These are phyloP conservation scores for Acanthoscelides obtectus DNA, from an alignment of 2,888 invertebrate species.

Conservation along the genomic window DNA sequence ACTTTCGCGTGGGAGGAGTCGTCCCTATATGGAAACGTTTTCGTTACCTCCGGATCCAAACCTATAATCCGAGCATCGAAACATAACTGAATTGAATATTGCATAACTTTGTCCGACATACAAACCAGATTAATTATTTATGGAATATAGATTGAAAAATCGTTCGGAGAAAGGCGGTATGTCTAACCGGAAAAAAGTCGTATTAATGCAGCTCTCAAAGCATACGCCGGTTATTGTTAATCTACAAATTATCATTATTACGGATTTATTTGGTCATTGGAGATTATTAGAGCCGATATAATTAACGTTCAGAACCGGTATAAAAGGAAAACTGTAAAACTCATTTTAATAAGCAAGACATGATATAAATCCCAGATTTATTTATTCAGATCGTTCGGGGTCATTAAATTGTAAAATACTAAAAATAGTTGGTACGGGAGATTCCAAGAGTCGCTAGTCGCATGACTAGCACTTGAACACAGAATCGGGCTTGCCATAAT, in stretches of 20 bases:
- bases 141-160: slow-evolving; percentile 33
- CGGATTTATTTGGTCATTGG: background rate
- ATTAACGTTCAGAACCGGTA: background rate
- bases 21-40: background rate
- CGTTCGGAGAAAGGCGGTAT: slow-evolving; percentile 19
- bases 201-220: background rate
- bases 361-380: background rate
- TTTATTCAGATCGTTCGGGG: background rate
- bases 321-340: background rate
- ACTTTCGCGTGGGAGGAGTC: background rate
- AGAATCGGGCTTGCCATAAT: background rate
- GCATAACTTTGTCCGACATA: background rate
- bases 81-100: background rate
- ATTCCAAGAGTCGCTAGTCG: background rate
- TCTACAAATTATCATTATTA: background rate
- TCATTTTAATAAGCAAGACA: background rate
- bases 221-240: background rate
- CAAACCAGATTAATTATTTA: slow-evolving; percentile 19
- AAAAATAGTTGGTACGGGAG: background rate
- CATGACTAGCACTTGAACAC: background rate
- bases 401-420: background rate
- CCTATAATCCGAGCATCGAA: background rate
- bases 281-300: background rate
- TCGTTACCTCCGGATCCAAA: background rate
- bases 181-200: background rate